phyloP scores from a whole-genome alignment of 2,113 vertebrate genomes.

The Urocynchramus pylzowi region DNA sequence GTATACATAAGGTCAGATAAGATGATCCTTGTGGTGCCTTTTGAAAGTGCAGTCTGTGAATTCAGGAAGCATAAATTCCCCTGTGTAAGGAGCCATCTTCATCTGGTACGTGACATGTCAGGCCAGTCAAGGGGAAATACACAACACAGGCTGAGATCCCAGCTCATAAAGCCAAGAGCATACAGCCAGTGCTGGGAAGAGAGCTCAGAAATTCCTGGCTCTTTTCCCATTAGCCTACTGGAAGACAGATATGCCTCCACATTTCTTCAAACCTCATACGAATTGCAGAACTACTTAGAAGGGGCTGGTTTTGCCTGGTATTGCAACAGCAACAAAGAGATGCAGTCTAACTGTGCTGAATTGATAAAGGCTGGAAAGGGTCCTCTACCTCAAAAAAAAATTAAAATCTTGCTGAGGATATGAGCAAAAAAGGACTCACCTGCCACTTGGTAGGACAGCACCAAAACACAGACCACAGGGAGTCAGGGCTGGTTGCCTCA shows the following conservation, averaged over 20 bases:
- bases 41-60: background rate
- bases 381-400: background rate
- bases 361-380: background rate
- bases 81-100: background rate
- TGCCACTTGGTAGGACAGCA: background rate
- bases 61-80: slow-evolving; percentile 8
- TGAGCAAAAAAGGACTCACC: background rate
- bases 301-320: background rate
- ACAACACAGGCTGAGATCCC: background rate
- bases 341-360: background rate
- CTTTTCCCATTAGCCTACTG: background rate
- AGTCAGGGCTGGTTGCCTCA: background rate
- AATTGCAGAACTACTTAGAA: background rate
- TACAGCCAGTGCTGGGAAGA: background rate
- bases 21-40: background rate
- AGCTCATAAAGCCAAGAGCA: background rate
- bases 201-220: slow-evolving; percentile 41
- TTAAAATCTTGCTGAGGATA: background rate
- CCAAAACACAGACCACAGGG: background rate
- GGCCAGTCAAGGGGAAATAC: background rate
- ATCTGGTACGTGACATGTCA: background rate
- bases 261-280: background rate
- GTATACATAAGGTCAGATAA: slow-evolving; percentile 15
- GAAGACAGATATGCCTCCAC: background rate
- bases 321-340: background rate